Percentiles rank a stretch among this genome's conserved stretches.
Evolutionary conservation across 1,140 invertebrate genomes (phyloP).

Genomic region (Adoxophyes honmai): DNA sequence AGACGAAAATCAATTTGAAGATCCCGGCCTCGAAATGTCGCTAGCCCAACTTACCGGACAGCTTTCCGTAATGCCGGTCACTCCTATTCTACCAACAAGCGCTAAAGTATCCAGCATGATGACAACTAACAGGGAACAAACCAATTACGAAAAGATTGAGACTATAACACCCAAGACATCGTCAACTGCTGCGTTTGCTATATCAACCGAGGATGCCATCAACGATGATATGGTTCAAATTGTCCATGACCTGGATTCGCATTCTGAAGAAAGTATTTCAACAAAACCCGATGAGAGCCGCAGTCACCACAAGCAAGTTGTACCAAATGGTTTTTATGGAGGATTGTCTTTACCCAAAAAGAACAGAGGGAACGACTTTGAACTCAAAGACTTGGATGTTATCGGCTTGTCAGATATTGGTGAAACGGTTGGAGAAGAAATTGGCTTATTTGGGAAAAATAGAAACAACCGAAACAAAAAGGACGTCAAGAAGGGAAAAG

Average conservation of each 20-base stretch:
- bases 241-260: slow-evolving; percentile 54
- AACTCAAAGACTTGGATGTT: slow-evolving; percentile 62
- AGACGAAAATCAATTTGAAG: slow-evolving; percentile 60
- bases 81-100: slow-evolving; percentile 52
- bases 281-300: slow-evolving; percentile 48
- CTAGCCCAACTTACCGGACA: slow-evolving; percentile 74
- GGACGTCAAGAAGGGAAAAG: slow-evolving; percentile 40
- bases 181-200: slow-evolving; percentile 40
- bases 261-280: slow-evolving; percentile 45
- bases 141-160: slow-evolving; percentile 56
- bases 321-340: slow-evolving; percentile 36
- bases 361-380: slow-evolving; percentile 47
- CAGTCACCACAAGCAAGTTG: slow-evolving; percentile 23
- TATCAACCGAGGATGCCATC: slow-evolving; percentile 36
- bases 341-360: slow-evolving; percentile 46
- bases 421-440: slow-evolving; percentile 61
- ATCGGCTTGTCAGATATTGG: slow-evolving; percentile 64
- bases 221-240: slow-evolving; percentile 64
- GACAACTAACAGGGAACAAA: slow-evolving; percentile 27
- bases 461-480: slow-evolving; percentile 45
- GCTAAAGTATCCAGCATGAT: slow-evolving; percentile 38
- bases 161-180: slow-evolving; percentile 60
- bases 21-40: slow-evolving; percentile 68
- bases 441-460: slow-evolving; percentile 62
- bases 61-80: slow-evolving; percentile 63